Evolutionary conservation across 2,888 invertebrate genomes (phyloP).

Genomic region (Mechanitis messenoides): DNA sequence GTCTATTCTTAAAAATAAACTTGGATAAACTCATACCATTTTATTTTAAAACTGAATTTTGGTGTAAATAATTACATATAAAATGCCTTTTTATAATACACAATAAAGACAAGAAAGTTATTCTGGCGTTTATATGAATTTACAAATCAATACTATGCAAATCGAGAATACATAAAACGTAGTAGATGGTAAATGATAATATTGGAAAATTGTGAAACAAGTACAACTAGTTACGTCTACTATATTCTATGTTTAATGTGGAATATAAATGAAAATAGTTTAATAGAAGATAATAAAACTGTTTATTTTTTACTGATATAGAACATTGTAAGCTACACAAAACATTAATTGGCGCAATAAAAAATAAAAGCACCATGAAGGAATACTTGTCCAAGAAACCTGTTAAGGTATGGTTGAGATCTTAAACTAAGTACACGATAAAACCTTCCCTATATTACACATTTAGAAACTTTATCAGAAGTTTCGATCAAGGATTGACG

Average conservation of each 20-base stretch:
- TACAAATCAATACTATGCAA: conserved; percentile 13
- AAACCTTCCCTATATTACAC: conserved; percentile 27
- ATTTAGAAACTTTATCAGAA: conserved; percentile 29
- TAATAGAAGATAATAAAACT: background rate
- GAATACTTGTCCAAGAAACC: conserved; percentile 14
- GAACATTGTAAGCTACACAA: conserved; percentile 1
- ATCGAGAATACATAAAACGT: conserved; percentile 10
- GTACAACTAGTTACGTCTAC: conserved; percentile 13
- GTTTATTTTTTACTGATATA: background rate
- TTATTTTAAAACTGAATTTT: too few species aligned
- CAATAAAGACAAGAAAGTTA: background rate
- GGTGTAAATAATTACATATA: too few species aligned
- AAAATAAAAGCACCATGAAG: background rate
- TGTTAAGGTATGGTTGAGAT: conserved; percentile 26
- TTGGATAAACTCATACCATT: too few species aligned
- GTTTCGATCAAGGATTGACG: conserved; percentile 28
- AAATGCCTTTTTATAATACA: too few species aligned
- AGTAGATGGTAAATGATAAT: conserved; percentile 16
- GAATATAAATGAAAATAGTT: background rate
- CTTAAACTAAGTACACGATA: conserved; percentile 25
- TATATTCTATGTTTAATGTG: background rate
- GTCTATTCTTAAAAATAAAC: too few species aligned
- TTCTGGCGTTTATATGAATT: conserved; percentile 2
- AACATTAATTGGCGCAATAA: background rate
- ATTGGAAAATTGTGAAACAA: conserved; percentile 15